A percentile compares a stretch with the other conserved stretches of the same genome.
Conservation (phyloP, 2,888 invertebrate genomes). For the Caenorhabditis zanzibari region DNA sequence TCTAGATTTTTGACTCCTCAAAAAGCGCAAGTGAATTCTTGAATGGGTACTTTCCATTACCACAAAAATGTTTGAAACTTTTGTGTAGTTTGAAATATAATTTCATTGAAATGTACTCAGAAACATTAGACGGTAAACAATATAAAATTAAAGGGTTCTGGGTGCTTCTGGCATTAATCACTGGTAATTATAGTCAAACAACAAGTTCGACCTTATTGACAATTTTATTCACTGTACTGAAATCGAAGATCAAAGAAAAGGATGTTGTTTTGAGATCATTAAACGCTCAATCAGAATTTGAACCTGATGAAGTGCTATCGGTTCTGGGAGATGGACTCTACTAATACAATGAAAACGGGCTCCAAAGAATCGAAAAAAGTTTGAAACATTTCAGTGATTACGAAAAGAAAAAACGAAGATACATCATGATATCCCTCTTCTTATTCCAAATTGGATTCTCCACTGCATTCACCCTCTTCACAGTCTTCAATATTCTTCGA, state of each 20-base stretch:
- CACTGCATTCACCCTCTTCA: conserved; percentile 16
- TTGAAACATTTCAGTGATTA: conserved; percentile 62
- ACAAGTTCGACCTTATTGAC: background rate
- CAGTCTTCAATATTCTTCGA: conserved; percentile 37
- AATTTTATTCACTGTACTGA: too few relatives aligned
- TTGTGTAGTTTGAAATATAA: background rate
- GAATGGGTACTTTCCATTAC: background rate
- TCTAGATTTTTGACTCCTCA: background rate
- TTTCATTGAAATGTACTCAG: background rate
- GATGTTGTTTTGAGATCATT: too few relatives aligned
- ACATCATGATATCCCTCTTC: conserved; percentile 29
- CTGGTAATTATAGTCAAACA: background rate
- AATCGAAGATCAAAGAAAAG: too few relatives aligned
- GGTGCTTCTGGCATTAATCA: background rate
- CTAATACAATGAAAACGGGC: too few relatives aligned
- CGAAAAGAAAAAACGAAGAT: conserved; percentile 36
- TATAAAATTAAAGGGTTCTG: background rate
- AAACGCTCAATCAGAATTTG: too few relatives aligned
- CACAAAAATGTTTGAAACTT: background rate
- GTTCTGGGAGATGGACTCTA: too few relatives aligned
- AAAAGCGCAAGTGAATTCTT: background rate
- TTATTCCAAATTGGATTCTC: conserved; percentile 39
- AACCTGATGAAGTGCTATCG: too few relatives aligned
- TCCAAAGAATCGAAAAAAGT: too few relatives aligned
- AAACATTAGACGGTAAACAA: background rate